A percentile compares a stretch with the other conserved stretches of the same genome.
Evolutionary conservation across 2,888 invertebrate genomes (phyloP).

Genomic region (Papilio elwesi): DNA sequence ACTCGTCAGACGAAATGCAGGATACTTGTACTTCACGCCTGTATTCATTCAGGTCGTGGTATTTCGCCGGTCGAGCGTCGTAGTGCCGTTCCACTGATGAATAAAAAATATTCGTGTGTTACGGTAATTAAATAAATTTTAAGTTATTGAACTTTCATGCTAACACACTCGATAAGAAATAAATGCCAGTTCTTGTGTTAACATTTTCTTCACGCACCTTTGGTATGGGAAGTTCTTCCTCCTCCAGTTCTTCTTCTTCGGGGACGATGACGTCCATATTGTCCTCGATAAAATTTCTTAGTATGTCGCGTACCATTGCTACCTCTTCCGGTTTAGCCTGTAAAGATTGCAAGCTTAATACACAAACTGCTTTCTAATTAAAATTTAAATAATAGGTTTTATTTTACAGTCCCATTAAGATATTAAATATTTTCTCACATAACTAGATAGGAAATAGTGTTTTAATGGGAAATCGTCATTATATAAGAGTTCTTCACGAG

Average conservation of each 20-base stretch:
- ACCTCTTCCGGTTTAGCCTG: constrained; percentile 78
- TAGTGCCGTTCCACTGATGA: no score
- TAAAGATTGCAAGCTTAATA: not conserved
- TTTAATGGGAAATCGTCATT: no score
- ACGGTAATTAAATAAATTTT: not conserved
- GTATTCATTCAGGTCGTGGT: no score
- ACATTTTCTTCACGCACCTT: no score
- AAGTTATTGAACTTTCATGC: not conserved
- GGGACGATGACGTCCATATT: constrained; percentile 71
- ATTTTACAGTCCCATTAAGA: no score
- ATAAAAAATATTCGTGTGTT: not conserved
- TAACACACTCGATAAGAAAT: not conserved
- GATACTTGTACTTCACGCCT: no score
- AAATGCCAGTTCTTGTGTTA: no score
- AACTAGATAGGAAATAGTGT: no score
- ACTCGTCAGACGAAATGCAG: no score
- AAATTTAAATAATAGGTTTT: not conserved
- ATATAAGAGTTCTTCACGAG: no score
- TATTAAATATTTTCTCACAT: no score
- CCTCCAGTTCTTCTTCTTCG: constrained; percentile 70
- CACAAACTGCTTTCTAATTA: not conserved
- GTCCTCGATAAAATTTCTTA: constrained; percentile 67
- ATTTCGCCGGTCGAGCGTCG: no score
- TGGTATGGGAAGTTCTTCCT: constrained; percentile 70
- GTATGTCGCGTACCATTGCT: constrained; percentile 63